These are phyloP conservation scores for Spodoptera littoralis DNA, from an alignment of 2,888 invertebrate species.

Conservation along the genomic window DNA sequence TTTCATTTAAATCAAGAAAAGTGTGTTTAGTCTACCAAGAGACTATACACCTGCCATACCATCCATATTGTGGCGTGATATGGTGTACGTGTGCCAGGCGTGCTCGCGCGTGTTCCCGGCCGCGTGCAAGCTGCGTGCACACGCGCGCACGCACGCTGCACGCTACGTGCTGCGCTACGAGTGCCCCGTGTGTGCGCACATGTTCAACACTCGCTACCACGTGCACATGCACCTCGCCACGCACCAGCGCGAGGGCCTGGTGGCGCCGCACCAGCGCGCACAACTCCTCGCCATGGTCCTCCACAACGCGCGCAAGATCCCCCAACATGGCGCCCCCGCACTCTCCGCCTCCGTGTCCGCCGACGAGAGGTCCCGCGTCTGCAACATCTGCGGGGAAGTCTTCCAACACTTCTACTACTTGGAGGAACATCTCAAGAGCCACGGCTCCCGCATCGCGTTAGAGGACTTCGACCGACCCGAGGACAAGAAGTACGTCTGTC, in stretches of 20 bases:
- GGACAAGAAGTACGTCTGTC: constrained; percentile 78
- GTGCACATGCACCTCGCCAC: constrained; percentile 83
- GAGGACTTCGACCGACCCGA: constrained; percentile 70
- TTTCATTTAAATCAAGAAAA: too few species aligned
- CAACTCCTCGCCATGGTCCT: constrained; percentile 81
- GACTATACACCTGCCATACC: too few species aligned
- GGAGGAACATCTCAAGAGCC: constrained; percentile 82
- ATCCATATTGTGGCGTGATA: too few species aligned
- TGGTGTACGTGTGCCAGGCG: constrained; percentile 75
- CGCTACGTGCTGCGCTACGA: constrained; percentile 77
- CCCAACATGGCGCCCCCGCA: constrained; percentile 59
- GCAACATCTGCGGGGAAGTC: constrained; percentile 84
- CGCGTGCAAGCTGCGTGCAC: constrained; percentile 75
- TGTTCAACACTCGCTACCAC: constrained; percentile 84
- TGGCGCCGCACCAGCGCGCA: constrained; percentile 53
- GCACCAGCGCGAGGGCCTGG: constrained; percentile 70
- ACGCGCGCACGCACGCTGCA: constrained; percentile 69
- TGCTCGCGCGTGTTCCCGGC: constrained; percentile 75
- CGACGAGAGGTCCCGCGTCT: constrained; percentile 79
- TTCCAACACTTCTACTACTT: constrained; percentile 84
- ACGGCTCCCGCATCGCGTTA: constrained; percentile 78
- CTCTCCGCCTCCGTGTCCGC: constrained; percentile 58
- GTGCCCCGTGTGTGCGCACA: constrained; percentile 85
- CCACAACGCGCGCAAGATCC: constrained; percentile 81
- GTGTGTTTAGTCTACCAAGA: too few species aligned